Base-by-base conservation (phyloP, 2,113 vertebrate species). In the Mus pahari region DNA sequence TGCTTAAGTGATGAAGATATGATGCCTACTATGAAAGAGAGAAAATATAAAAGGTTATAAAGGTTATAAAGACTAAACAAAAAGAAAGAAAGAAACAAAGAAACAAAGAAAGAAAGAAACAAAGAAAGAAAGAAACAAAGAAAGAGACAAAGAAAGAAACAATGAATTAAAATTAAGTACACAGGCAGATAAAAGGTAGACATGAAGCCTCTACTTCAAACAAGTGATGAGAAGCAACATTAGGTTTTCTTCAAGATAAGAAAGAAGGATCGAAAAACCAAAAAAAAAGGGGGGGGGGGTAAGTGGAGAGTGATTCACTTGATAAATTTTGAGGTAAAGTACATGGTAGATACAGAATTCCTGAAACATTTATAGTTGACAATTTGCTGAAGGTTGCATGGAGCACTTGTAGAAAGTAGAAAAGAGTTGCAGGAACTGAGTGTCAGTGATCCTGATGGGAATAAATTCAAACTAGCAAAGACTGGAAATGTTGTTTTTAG, bases 151-250 rank as follows among this genome's bases (percentile, higher is more conserved):
- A 48, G 48, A 48, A 48, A 62, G 58, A 82, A 90, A 26, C 12
- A 86, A 89, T 86, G 17, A 64, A n/a, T 86, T 75, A 78, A 91
- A 88, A 64, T 77, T 74, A 87, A 42, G n/a, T 92, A 26, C 13
- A 3, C 64, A 68, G 11, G 5, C 26, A 88, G 78, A 31, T 42
- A 33, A 73, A 94, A 92, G 4, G 3, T 60, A 79, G 24, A 88
- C 66, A 75, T 5, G 53, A 50, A 71, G 8, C 58, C n/a, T 14
- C 79, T 78, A 55, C 7, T 74, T 70, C 33, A 96, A 82, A 87
- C n/a, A 82, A 71, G 13, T 82, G 53, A 50, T 48, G 75, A 74
- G 58, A 88, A 83, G 42, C 58, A 71, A 5, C 12, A 42, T 66
- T 71, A 62, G 20, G 28, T 64, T 84, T 86, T 45, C 82, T 82